These are phyloP conservation scores for Amorpha juglandis DNA, from an alignment of 2,888 invertebrate genomes.

Conservation along the genomic window DNA sequence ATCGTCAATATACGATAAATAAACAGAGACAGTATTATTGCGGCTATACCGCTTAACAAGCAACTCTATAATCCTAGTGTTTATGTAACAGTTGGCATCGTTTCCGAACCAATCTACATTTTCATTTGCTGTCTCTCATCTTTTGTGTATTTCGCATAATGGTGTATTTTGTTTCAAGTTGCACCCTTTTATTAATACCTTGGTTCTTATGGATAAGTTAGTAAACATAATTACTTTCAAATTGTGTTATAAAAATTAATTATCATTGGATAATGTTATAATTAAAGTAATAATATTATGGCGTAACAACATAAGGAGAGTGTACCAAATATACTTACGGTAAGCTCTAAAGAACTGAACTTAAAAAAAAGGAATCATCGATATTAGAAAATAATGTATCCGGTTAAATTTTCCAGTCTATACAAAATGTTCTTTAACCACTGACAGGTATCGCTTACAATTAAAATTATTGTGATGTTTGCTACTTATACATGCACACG, in stretches of 20 bases:
- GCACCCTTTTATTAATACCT: background rate
- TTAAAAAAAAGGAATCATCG: too few relatives aligned
- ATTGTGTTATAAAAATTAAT: too few relatives aligned
- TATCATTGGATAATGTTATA: too few relatives aligned
- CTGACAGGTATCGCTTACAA: too few relatives aligned
- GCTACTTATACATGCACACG: background rate
- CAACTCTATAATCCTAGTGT: slow-evolving; percentile 59
- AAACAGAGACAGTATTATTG: slow-evolving; percentile 45
- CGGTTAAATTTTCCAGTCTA: too few relatives aligned
- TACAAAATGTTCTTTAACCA: too few relatives aligned
- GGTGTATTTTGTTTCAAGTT: slow-evolving; percentile 11
- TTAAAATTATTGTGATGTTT: background rate
- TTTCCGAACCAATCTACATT: slow-evolving; percentile 49
- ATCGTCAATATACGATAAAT: slow-evolving; percentile 19
- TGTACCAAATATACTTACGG: too few relatives aligned
- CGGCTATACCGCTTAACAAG: slow-evolving; percentile 59
- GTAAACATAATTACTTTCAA: background rate
- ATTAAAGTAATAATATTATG: too few relatives aligned
- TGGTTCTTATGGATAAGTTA: background rate
- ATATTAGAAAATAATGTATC: too few relatives aligned
- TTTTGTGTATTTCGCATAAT: slow-evolving; percentile 10
- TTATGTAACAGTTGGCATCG: slow-evolving; percentile 74
- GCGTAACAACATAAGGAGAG: too few relatives aligned
- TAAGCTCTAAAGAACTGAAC: too few relatives aligned
- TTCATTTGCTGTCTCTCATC: slow-evolving; percentile 23